phyloP scores from a whole-genome alignment of 35 echinoderm and acorn worm genomes.

The Ptychodera flava region DNA sequence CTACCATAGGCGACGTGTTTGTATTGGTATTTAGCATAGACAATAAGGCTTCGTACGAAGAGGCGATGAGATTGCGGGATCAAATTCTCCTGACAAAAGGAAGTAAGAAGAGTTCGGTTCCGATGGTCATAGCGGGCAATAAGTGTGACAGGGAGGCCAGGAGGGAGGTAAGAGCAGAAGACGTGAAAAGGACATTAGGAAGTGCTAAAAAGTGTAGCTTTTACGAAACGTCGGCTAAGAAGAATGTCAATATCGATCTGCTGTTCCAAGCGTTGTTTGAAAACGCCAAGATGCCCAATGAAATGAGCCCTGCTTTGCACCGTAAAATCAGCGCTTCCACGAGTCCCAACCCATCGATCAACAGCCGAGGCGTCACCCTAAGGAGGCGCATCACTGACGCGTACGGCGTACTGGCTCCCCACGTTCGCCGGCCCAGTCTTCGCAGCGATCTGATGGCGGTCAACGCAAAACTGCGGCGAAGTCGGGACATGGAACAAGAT shows the following conservation, averaged over 20 bases:
- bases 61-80: slow-evolving; percentile 69
- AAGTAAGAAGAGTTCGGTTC: slow-evolving; percentile 39
- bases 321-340: slow-evolving; percentile 69
- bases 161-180: slow-evolving; percentile 72
- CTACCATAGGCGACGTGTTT: slow-evolving; percentile 78
- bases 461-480: slow-evolving; percentile 48
- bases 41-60: slow-evolving; percentile 70
- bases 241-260: slow-evolving; percentile 76
- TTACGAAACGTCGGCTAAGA: slow-evolving; percentile 93
- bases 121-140: slow-evolving; percentile 97
- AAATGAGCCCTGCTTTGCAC: slow-evolving; percentile 97
- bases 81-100: slow-evolving; percentile 88
- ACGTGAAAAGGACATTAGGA: slow-evolving; percentile 54
- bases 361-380: slow-evolving; percentile 8
- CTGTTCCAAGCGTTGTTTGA: slow-evolving; percentile 87
- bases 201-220: slow-evolving; percentile 63
- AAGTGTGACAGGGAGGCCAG: slow-evolving; percentile 63
- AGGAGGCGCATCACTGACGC: slow-evolving; percentile 84
- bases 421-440: slow-evolving; percentile 81
- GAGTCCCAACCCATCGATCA: background rate
- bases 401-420: slow-evolving; percentile 79
- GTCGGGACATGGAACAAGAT: slow-evolving; percentile 42
- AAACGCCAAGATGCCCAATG: slow-evolving; percentile 85
- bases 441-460: slow-evolving; percentile 87
- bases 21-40: slow-evolving; percentile 95